A percentile compares a stretch with the other conserved stretches of the same genome.
Evolutionary conservation across 2,888 invertebrate genomes (phyloP).

Genomic region (Scaptomyza cyrtandrae): DNA sequence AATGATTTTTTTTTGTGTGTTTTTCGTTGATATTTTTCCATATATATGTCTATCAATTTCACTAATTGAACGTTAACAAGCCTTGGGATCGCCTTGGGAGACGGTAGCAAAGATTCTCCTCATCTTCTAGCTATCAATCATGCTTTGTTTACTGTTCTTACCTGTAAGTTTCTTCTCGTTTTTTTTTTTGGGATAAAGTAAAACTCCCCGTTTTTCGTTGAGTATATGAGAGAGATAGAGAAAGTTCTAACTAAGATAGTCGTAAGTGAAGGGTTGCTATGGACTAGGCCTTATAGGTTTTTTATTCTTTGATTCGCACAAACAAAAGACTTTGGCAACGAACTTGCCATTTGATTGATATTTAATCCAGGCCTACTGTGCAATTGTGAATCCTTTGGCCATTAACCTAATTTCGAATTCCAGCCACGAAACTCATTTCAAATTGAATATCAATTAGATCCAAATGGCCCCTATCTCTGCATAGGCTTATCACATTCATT

Average conservation of each 20-base stretch:
- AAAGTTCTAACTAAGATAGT: conserved; percentile 22
- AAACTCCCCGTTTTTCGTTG: conserved; percentile 38
- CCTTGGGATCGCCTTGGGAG: conserved; percentile 40
- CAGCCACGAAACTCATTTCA: conserved; percentile 18
- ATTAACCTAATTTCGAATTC: conserved; percentile 36
- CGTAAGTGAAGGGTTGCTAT: conserved; percentile 42
- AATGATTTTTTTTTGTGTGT: conserved; percentile 17
- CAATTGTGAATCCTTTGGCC: conserved; percentile 40
- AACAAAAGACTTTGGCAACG: conserved; percentile 41
- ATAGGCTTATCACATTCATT: conserved; percentile 20
- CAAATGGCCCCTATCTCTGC: not conserved
- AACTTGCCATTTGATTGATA: conserved; percentile 25
- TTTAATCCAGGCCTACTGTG: conserved; percentile 12
- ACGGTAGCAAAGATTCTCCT: conserved; percentile 42
- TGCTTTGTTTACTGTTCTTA: conserved; percentile 45
- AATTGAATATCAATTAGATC: conserved; percentile 39
- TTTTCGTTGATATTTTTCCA: conserved; percentile 47
- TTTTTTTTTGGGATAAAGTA: conserved; percentile 15
- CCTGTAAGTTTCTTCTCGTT: not conserved
- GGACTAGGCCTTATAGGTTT: conserved; percentile 3
- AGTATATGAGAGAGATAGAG: conserved; percentile 5
- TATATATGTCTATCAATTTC: conserved; percentile 78
- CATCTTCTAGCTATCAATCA: conserved; percentile 69
- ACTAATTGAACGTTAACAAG: conserved; percentile 79
- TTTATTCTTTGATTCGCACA: conserved; percentile 34